Conservation (phyloP, 2,888 invertebrate genomes). For the Aplocera efformata region DNA sequence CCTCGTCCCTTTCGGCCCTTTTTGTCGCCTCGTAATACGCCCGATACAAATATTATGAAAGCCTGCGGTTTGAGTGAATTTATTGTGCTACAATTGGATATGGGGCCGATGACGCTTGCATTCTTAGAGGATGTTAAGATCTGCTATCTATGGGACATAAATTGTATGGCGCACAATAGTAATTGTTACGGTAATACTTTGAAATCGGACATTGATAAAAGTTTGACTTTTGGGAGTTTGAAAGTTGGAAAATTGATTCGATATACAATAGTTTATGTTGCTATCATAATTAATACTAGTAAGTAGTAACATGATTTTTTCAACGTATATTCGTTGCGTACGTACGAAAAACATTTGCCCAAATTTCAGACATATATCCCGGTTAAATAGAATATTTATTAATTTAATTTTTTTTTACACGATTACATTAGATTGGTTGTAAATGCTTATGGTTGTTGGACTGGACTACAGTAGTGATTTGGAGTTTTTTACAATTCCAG, state of each 20-base stretch:
- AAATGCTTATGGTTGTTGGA: too few relatives aligned
- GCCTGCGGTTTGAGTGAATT: slow-evolving; percentile 76
- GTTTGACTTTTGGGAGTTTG: not conserved
- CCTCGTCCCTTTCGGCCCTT: slow-evolving; percentile 79
- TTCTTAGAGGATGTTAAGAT: slow-evolving; percentile 33
- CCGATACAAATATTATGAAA: slow-evolving; percentile 80
- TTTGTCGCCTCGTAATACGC: slow-evolving; percentile 70
- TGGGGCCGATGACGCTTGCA: slow-evolving; percentile 54
- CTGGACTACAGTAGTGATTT: too few relatives aligned
- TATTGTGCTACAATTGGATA: slow-evolving; percentile 73
- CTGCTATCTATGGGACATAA: slow-evolving; percentile 5
- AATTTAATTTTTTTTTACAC: too few relatives aligned
- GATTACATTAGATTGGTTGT: too few relatives aligned
- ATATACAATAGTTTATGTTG: too few relatives aligned
- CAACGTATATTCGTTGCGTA: too few relatives aligned
- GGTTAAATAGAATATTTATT: too few relatives aligned
- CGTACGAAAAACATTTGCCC: too few relatives aligned
- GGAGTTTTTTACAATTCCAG: too few relatives aligned
- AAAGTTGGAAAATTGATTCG: not conserved
- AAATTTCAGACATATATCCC: too few relatives aligned
- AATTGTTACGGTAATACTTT: slow-evolving; percentile 12
- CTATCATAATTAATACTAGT: too few relatives aligned
- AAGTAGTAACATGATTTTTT: too few relatives aligned
- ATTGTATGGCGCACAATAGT: slow-evolving; percentile 5
- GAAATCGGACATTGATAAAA: slow-evolving; percentile 1